Evolutionary conservation across 2,797 vertebrate genomes (phyloP).

Genomic region (Malurus splendens): DNA sequence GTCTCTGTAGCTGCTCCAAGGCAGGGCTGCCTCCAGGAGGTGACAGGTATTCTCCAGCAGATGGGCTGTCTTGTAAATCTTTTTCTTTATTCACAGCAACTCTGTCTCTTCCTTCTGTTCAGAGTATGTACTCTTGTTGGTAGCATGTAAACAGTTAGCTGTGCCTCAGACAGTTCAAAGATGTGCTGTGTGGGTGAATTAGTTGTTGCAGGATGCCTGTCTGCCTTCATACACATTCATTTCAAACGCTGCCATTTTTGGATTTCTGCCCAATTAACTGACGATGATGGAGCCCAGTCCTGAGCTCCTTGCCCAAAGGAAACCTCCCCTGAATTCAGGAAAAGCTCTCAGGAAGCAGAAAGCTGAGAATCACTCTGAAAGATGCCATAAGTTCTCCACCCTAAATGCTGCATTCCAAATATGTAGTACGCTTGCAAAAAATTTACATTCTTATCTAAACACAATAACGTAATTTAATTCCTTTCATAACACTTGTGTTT

Average conservation of each 20-base stretch:
- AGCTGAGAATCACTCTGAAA: neutral
- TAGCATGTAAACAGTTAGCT: constrained; percentile 42
- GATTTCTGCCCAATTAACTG: constrained; percentile 66
- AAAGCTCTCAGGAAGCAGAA: neutral
- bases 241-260: constrained; percentile 19
- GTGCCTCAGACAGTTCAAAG: constrained; percentile 49
- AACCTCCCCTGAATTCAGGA: neutral
- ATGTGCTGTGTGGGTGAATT: constrained; percentile 27
- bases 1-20: constrained; percentile 31
- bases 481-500: neutral
- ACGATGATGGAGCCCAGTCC: neutral
- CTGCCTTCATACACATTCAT: constrained; percentile 20
- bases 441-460: constrained; percentile 15
- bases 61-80: constrained; percentile 53
- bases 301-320: neutral
- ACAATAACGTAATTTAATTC: constrained; percentile 13
- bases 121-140: constrained; percentile 54
- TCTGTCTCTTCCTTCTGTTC: constrained; percentile 44
- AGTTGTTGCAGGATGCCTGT: constrained; percentile 43
- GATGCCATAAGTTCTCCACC: constrained; percentile 7
- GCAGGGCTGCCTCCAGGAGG: constrained; percentile 53
- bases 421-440: constrained; percentile 24
- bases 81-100: constrained; percentile 42
- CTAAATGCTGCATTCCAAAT: constrained; percentile 42
- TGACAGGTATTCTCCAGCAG: constrained; percentile 61